A percentile compares a stretch with the other conserved stretches of the same genome.
Conservation (phyloP, 1,140 invertebrate species). For the Tetraneura akinire region DNA sequence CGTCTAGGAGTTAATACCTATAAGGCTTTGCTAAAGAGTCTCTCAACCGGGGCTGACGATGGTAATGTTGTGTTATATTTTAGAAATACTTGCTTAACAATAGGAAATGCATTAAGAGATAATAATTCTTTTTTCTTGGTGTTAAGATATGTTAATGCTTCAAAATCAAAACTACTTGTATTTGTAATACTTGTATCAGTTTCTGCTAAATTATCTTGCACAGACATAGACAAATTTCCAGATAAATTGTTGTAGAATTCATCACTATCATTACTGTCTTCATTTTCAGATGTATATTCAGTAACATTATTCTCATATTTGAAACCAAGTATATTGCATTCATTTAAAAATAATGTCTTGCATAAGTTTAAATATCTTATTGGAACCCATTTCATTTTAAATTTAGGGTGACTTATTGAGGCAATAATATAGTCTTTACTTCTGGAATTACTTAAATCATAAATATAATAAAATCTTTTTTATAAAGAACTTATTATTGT, state of each 20-base stretch:
- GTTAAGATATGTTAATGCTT: background rate
- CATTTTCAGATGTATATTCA: background rate
- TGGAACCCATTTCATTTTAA: background rate
- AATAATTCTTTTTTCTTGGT: background rate
- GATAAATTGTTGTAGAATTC: background rate
- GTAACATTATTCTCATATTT: background rate
- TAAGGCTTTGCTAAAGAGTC: background rate
- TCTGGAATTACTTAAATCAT: background rate
- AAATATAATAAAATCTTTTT: background rate
- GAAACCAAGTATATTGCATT: background rate
- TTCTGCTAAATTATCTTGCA: background rate
- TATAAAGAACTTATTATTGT: background rate
- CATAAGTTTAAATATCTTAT: background rate
- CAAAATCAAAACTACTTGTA: background rate
- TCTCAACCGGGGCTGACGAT: too few species aligned
- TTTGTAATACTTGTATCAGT: background rate
- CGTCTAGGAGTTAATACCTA: background rate
- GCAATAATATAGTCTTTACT: background rate
- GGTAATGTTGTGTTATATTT: too few species aligned
- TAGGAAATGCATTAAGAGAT: background rate
- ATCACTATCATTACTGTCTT: background rate
- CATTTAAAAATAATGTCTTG: background rate
- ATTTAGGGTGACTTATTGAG: background rate
- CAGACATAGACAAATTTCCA: background rate
- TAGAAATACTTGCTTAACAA: conserved; percentile 1